These are phyloP conservation scores for Tachina grossa DNA, from an alignment of 2,888 invertebrate genomes.

Conservation along the genomic window DNA sequence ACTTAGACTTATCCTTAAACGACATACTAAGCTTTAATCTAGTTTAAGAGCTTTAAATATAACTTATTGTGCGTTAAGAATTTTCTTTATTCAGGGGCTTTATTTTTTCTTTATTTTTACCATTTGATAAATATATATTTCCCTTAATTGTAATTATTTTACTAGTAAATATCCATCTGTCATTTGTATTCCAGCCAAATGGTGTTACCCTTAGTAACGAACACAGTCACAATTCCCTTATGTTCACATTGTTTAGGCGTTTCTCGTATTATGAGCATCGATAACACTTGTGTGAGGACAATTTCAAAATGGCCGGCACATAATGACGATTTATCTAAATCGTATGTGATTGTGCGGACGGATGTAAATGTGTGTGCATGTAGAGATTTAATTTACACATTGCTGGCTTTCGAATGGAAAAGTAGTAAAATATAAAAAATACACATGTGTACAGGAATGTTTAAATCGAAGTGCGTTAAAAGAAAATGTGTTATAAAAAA, in stretches of 20 bases:
- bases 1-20: too few relatives aligned
- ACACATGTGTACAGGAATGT: background rate
- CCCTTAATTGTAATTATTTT: too few relatives aligned
- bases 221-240: background rate
- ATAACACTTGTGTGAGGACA: conserved; percentile 17
- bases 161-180: too few relatives aligned
- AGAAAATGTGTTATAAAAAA: background rate
- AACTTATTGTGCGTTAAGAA: too few relatives aligned
- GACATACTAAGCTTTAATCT: too few relatives aligned
- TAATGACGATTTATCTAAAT: conserved; percentile 57
- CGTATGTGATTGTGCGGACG: background rate
- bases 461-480: background rate
- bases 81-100: too few relatives aligned
- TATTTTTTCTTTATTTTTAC: too few relatives aligned
- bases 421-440: background rate
- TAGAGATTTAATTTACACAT: conserved; percentile 52
- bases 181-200: background rate
- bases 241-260: conserved; percentile 4
- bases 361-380: background rate
- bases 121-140: too few relatives aligned
- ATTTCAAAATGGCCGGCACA: conserved; percentile 56
- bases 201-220: background rate
- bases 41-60: too few relatives aligned
- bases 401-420: conserved; percentile 18
- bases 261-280: background rate